Conservation (phyloP, 1,140 invertebrate genomes). For the Drosophila carrolli region DNA sequence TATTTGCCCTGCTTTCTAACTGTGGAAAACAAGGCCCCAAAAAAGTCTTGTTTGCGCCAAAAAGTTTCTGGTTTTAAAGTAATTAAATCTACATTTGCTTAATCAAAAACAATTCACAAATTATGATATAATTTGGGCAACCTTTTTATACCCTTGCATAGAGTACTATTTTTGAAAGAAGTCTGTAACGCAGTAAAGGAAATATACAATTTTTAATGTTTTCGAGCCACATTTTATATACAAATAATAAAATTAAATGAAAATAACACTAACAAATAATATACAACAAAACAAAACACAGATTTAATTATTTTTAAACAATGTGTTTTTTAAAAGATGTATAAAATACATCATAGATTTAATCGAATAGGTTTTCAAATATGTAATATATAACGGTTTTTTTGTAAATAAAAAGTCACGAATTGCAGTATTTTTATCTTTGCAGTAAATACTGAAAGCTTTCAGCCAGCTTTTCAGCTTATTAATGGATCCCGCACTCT, state of each 20-base stretch:
- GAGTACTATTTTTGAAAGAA: background rate
- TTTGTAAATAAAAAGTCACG: background rate
- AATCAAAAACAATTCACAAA: constrained; percentile 4
- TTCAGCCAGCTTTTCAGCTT: background rate
- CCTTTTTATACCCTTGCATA: background rate
- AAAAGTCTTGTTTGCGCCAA: constrained; percentile 10
- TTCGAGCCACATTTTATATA: too few species aligned
- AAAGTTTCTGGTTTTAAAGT: constrained; percentile 1
- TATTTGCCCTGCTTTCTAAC: background rate
- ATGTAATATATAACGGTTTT: background rate
- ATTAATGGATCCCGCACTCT: background rate
- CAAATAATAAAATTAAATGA: background rate
- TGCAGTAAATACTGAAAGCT: constrained; percentile 1
- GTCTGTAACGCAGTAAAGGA: background rate
- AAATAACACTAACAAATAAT: background rate
- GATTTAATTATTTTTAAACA: too few species aligned
- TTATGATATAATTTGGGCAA: background rate
- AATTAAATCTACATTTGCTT: constrained; percentile 5
- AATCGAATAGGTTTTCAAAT: too few species aligned
- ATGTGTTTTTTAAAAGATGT: too few species aligned
- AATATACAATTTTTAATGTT: too few species aligned
- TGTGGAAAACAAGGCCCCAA: background rate
- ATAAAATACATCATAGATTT: too few species aligned
- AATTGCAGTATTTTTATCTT: background rate
- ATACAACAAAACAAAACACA: too few species aligned